Conservation (phyloP, 2,797 vertebrate genomes). For the Podargus strigoides region DNA sequence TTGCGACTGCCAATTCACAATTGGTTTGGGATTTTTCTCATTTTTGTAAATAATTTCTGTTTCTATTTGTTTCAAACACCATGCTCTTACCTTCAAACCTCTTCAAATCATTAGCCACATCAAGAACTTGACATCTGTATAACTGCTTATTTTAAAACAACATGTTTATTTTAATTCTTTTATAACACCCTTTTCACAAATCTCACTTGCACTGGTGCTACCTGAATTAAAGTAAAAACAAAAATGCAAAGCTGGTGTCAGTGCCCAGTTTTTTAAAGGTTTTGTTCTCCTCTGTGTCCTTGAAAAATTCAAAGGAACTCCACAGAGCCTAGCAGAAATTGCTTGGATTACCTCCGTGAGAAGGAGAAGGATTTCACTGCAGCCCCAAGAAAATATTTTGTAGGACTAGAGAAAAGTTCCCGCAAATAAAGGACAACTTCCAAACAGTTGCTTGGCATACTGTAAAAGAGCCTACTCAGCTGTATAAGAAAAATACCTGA, state of each 20-base stretch:
- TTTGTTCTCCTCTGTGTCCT: neutral
- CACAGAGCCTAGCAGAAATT: neutral
- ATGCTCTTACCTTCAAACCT: neutral
- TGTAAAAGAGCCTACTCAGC: neutral
- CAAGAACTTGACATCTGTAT: neutral
- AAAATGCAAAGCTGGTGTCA: too few relatives aligned
- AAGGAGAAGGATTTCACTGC: neutral
- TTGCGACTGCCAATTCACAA: constrained; percentile 24
- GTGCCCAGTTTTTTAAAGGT: too few relatives aligned
- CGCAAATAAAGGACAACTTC: neutral
- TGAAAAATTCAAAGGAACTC: neutral
- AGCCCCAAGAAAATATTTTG: neutral
- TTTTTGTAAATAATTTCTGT: constrained; percentile 40
- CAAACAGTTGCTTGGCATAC: neutral
- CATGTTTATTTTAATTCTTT: neutral
- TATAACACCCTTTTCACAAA: neutral
- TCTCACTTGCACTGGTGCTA: neutral
- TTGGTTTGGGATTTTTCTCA: neutral
- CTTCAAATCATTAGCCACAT: neutral
- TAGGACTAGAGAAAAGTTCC: neutral
- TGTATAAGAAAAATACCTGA: neutral
- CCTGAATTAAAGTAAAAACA: too few relatives aligned
- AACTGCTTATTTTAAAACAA: neutral
- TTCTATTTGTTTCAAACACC: neutral
- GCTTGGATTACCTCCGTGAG: neutral